Evolutionary conservation across 2,888 invertebrate species (phyloP).

Genomic region (Petrolisthes cinctipes): DNA sequence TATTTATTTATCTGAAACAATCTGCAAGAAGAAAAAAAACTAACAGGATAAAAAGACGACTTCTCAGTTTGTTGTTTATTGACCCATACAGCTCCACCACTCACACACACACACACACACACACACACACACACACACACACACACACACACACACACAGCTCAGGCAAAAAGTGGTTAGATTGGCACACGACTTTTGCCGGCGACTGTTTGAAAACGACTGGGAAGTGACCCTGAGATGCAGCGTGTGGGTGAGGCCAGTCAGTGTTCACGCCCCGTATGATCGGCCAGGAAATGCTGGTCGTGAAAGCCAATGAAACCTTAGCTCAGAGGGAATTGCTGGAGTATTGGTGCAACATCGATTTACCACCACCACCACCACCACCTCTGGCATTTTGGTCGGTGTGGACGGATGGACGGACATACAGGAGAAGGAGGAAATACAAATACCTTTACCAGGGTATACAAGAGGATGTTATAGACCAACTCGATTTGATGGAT

Average conservation of each 20-base stretch:
- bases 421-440: too few species aligned
- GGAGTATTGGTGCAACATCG: too few species aligned
- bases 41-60: neutral
- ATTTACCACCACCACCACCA: too few species aligned
- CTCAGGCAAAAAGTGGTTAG: neutral
- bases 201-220: neutral
- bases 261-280: neutral
- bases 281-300: neutral
- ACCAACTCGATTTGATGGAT: too few species aligned
- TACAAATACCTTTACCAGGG: too few species aligned
- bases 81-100: neutral
- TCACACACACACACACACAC: constrained; percentile 18
- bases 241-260: neutral
- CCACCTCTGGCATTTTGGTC: too few species aligned
- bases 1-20: too few species aligned
- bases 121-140: neutral
- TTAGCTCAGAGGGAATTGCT: neutral
- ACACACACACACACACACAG: neutral
- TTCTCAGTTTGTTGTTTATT: neutral
- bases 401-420: too few species aligned
- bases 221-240: neutral
- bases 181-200: neutral
- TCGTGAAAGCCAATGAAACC: neutral
- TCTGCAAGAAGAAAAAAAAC: neutral
- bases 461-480: too few species aligned